Base-by-base conservation (phyloP, 2,113 vertebrate species). In the Cyprinodon tularosa region DNA sequence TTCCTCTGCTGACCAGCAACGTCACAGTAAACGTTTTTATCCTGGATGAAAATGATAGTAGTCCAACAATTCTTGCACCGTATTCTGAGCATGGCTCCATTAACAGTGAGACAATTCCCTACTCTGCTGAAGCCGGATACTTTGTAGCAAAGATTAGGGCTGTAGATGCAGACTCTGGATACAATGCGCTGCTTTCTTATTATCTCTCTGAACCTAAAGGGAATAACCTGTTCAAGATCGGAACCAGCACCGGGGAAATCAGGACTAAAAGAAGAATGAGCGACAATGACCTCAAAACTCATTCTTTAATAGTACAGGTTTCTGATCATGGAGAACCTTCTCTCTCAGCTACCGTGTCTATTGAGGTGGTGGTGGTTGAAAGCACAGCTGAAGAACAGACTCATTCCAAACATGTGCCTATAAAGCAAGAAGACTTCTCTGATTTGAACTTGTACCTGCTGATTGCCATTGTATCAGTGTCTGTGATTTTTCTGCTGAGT, bases 91-190 rank as follows among this genome's bases (percentile, higher is more conserved):
- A 78, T n/a, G 76, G 86, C 45, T 85, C 84, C 7, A 67, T 85
- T 4, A 89, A 85, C 82, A 85, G 77, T 64, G 86, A 87, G 80
- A 86, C 10, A 66, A 76, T 86, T 68, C 86, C 86, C 14, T 88
- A 85, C 22, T 73, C 74, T 65, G 86, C 81, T 50, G 86, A 88
- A 71, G 77, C 83, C 0, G 83, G 86, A 64, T 85, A 88, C 83
- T 85, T 87, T 86, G 86, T 90, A 4, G 88, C 86, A 78, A 90
- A 90, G 78, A 83, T 88, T 80, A 81, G 86, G 71, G 86, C 86
- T 61, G 83, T 88, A 37, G 86, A 88, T 22, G 77, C 86, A 77
- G 86, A 88, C 44, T 88, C 83, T 69, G 86, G 86, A 66, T 88
- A 88, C 71, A 90, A 90, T 22, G 89, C 85, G 2, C 71, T 86